Conservation (phyloP, 2,113 vertebrate species). For the Nanger granti region DNA sequence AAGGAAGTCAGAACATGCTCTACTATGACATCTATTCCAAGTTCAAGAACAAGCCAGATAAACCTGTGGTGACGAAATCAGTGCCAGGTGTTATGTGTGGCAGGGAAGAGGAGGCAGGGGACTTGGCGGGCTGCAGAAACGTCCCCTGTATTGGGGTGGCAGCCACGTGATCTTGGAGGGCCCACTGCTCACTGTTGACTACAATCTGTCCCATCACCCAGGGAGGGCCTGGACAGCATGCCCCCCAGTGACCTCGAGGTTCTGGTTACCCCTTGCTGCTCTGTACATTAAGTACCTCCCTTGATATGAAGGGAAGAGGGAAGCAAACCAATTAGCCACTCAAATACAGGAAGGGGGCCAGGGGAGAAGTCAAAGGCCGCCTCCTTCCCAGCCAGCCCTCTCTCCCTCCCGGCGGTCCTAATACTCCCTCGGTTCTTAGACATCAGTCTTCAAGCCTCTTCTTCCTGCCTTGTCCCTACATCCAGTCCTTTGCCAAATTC, state of each 20-base stretch:
- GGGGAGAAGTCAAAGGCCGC: not conserved
- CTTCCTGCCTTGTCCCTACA: not conserved
- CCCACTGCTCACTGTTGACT: not conserved
- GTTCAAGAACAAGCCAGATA: not conserved
- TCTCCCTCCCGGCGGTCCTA: not conserved
- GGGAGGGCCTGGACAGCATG: not conserved
- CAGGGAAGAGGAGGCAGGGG: not conserved
- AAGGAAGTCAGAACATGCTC: not conserved
- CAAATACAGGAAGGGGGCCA: not conserved
- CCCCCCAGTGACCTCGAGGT: rapidly evolving
- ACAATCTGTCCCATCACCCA: not conserved
- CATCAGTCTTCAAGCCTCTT: not conserved
- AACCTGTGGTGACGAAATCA: not conserved
- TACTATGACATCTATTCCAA: not conserved
- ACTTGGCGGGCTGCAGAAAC: not conserved
- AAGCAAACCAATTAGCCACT: not conserved
- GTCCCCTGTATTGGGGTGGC: not conserved
- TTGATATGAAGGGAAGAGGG: not conserved
- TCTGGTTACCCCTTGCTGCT: not conserved
- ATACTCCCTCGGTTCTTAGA: not conserved
- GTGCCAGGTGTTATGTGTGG: not conserved
- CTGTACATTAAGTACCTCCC: not conserved
- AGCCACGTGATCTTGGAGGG: not conserved
- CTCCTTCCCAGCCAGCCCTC: rapidly evolving
- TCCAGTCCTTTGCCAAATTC: not conserved